Evolutionary conservation across 2,797 vertebrate genomes (phyloP), one percentile per base, ranked within the genome.

Genomic region (Danio aesculapii): DNA sequence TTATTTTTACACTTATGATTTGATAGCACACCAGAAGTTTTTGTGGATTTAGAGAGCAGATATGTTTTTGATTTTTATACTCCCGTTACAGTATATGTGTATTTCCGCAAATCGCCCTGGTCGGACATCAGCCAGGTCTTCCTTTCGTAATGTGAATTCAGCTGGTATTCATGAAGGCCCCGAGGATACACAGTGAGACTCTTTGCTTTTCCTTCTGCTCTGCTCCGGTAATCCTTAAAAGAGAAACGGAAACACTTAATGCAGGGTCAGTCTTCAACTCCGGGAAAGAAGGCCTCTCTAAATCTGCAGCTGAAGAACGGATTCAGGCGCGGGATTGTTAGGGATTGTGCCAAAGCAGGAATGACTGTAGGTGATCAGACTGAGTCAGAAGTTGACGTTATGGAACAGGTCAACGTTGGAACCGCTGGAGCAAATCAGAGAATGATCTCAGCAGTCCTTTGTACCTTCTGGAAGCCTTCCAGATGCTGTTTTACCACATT

Each of bases 201-300:
- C 52, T 72, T 72, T 61, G 16, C 81, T 59, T 68, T 64, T 79
- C 77, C 69, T 68, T 47, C 81, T 70, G 63, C 41, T 52, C 78
- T 69, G 67, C 58, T 59, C 80, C 68, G 50, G 81, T 84, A 88
- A 89, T 86, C 78, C 75, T 84, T 71, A 80, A 84, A 86, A 86
- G 49, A 83, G 41, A 82, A 75, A 77, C 83, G 87, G 87, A 88
- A 88, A 72, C 41, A 61, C 83, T 83, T 88, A 88, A 86, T 86
- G 69, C 83, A 49, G 59, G 76, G 82, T 88, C 83, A 85, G 83
- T 76, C 79, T 74, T 75, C 77, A 76, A 81, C 63, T 78, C 59
- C 59, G 47, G 74, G n/a, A 19, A 84, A 67, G 79, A 86, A 85
- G 84, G 63, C 83, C 78, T 80, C 41, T 39, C 64, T 78, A 86